These are phyloP conservation scores for Seira musarum DNA, from an alignment of 2,888 invertebrate species.

Conservation along the genomic window DNA sequence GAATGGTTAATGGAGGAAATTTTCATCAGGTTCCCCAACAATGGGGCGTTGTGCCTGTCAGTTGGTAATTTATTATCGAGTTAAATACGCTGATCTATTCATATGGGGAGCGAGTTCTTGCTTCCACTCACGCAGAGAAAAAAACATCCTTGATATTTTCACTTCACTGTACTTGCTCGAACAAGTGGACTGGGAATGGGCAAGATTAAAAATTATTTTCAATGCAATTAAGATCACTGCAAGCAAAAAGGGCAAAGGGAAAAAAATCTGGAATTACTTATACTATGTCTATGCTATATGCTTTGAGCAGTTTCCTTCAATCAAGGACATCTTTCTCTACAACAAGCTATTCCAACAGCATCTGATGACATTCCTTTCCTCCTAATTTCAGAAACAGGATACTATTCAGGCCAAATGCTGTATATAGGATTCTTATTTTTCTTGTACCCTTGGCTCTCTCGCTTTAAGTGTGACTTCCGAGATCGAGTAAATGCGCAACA, in stretches of 20 bases:
- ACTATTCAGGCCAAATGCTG: no score
- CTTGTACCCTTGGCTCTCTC: no score
- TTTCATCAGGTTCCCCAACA: slow-evolving; percentile 60
- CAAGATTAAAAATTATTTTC: slow-evolving; percentile 9
- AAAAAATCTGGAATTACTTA: no score
- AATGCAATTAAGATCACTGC: neutral
- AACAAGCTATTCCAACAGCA: no score
- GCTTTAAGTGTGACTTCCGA: neutral
- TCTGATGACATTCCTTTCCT: no score
- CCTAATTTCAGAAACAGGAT: no score
- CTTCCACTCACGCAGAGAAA: neutral
- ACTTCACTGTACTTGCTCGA: slow-evolving; percentile 27
- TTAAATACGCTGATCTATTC: slow-evolving; percentile 54
- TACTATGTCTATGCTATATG: no score
- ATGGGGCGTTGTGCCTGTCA: slow-evolving; percentile 57
- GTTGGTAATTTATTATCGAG: slow-evolving; percentile 54
- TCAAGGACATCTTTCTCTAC: no score
- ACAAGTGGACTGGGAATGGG: slow-evolving; percentile 38
- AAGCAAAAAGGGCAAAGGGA: neutral
- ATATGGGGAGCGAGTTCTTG: slow-evolving; percentile 44
- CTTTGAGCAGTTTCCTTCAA: no score
- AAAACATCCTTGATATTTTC: neutral
- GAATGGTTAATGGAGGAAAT: slow-evolving; percentile 60
- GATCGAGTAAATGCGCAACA: neutral
- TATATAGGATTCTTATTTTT: no score